Evolutionary conservation across 2,113 vertebrate genomes (phyloP), one percentile per base, ranked within the genome.

Genomic region (Eira barbara): DNA sequence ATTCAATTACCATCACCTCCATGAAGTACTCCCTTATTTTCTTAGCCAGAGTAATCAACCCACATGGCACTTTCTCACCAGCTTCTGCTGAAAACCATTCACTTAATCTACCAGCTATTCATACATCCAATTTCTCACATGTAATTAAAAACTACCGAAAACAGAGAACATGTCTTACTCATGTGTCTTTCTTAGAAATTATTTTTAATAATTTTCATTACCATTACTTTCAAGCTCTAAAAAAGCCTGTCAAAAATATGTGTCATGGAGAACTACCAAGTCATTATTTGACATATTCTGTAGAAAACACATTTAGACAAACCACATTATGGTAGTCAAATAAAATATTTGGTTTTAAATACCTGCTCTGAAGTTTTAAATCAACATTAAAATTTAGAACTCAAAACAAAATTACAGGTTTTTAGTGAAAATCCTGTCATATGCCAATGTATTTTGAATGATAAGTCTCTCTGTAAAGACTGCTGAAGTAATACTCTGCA

Each of bases 271-370:
- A 61, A 49, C 12, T 67, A 78, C 6, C 29, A 89, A 78, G 10
- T 52, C n/a, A 36, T 49, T 49, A 69, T 80, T 47, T 91, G 12
- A 90, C 29, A 88, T 63, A 81, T 79, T 95, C 36, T 49, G 9
- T 34, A 47, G 52, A 74, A 93, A 57, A 85, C 12, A 13, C 42
- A 67, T 4, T 52, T 52, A 90, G 23, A 86, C 20, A 89, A 93
- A 69, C 2, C 91, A 2, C 31, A 25, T 20, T 63, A 82, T 61
- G 11, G 59, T 5, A 42, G 2, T 47, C 3, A 90, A 91, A 73
- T 82, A 78, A 81, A 87, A 94, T 14, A 92, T 1, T 39, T 61
- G n/a, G 7, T 36, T 91, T 96, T 93, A 94, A 95, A 45, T 94
- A 92, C 5, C 7, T 74, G 52, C 11, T n/a, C 65, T 39, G 6